phyloP scores from a whole-genome alignment of 1,140 invertebrate genomes.

The Drosophila takahashii region DNA sequence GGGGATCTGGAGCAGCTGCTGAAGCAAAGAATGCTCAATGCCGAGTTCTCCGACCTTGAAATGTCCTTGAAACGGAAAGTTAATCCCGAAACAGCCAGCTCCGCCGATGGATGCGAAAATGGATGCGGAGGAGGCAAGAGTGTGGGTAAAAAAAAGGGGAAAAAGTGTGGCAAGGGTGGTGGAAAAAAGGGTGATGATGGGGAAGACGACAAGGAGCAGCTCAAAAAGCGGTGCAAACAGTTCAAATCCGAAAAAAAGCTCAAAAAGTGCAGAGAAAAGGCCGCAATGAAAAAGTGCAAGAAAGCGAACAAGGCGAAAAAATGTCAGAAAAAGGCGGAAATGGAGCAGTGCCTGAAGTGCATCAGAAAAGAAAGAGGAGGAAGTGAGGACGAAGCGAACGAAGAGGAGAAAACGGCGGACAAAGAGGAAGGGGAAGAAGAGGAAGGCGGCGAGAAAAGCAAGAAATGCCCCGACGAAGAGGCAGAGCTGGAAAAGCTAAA shows the following conservation, averaged over 20 bases:
- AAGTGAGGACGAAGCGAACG: slow-evolving; percentile 3
- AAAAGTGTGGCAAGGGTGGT: neutral
- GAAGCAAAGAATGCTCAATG: slow-evolving; percentile 3
- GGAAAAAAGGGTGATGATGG: slow-evolving; percentile 6
- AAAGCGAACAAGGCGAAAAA: neutral
- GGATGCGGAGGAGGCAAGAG: neutral
- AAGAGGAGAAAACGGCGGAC: neutral
- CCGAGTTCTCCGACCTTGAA: neutral
- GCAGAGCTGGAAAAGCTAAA: slow-evolving; percentile 12
- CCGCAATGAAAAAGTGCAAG: neutral
- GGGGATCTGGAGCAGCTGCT: neutral
- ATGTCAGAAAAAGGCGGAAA: slow-evolving; percentile 1
- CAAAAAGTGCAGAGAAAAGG: neutral
- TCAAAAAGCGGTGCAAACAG: neutral
- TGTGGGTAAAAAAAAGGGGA: neutral
- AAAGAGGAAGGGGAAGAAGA: neutral
- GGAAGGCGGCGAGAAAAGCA: neutral
- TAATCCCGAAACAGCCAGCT: slow-evolving; percentile 8
- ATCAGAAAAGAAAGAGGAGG: slow-evolving; percentile 15
- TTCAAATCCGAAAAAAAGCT: too few species aligned
- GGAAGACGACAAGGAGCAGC: neutral
- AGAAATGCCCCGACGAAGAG: slow-evolving; percentile 7
- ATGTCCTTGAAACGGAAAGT: neutral
- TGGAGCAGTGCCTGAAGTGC: slow-evolving; percentile 11
- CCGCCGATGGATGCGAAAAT: neutral